phyloP scores from a whole-genome alignment of 2,888 invertebrate species.

The Bembecia ichneumoniformis region DNA sequence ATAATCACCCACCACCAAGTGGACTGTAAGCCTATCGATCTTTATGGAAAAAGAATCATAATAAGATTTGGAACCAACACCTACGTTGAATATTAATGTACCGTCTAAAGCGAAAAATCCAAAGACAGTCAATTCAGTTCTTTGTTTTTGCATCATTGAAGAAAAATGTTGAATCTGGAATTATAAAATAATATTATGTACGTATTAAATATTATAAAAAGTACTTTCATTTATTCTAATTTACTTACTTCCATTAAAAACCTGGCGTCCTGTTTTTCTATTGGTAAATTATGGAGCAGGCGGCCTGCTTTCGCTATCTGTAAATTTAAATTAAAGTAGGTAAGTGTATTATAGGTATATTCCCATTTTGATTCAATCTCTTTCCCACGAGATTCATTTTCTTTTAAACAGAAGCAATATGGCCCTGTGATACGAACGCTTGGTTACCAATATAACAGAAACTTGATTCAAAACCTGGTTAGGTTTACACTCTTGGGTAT shows the following conservation, averaged over 20 bases:
- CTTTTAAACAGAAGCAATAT: too few relatives aligned
- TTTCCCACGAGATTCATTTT: too few relatives aligned
- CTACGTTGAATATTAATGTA: constrained; percentile 22
- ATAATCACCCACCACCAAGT: too few relatives aligned
- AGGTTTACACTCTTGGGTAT: too few relatives aligned
- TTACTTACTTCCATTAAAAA: constrained; percentile 36
- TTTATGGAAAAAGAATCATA: too few relatives aligned
- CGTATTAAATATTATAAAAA: neutral
- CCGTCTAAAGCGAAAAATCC: constrained; percentile 47
- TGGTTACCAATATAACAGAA: too few relatives aligned
- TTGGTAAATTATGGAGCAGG: constrained; percentile 37
- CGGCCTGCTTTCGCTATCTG: constrained; percentile 40
- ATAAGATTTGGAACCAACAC: neutral
- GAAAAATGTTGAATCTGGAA: constrained; percentile 54
- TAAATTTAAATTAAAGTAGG: constrained; percentile 10
- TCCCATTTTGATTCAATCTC: too few relatives aligned
- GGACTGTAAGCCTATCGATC: too few relatives aligned
- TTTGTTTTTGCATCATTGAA: constrained; percentile 35
- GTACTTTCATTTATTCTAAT: neutral
- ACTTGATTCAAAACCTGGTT: too few relatives aligned
- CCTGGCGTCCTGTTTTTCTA: constrained; percentile 34
- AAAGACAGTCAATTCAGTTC: constrained; percentile 37
- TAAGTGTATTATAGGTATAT: too few relatives aligned
- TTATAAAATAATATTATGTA: constrained; percentile 6
- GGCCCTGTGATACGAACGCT: too few relatives aligned